Evolutionary conservation across 2,797 vertebrate genomes (phyloP).

Genomic region (Malacoctenus gilli): DNA sequence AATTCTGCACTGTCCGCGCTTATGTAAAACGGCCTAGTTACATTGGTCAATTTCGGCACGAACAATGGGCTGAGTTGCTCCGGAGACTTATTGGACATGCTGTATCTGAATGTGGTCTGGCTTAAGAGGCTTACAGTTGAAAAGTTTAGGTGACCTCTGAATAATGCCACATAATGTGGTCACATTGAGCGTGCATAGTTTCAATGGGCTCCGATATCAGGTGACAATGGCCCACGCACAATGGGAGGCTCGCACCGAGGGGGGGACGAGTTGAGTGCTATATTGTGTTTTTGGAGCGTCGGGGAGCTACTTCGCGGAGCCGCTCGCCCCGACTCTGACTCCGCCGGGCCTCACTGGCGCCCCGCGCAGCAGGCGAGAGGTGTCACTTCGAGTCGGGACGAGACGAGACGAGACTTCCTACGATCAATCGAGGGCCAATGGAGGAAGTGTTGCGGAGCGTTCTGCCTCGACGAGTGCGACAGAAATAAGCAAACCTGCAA

Average conservation of each 20-base stretch:
- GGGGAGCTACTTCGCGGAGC: no score
- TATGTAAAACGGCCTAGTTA: slow-evolving; percentile 80
- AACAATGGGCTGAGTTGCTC: slow-evolving; percentile 81
- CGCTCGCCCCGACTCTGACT: no score
- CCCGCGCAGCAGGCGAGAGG: neutral
- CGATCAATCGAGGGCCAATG: neutral
- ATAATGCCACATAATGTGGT: slow-evolving; percentile 76
- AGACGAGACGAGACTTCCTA: neutral
- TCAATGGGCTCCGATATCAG: slow-evolving; percentile 69
- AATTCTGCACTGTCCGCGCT: slow-evolving; percentile 72
- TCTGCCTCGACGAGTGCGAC: neutral
- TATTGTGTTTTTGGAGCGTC: slow-evolving; percentile 14
- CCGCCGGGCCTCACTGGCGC: no score
- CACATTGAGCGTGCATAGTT: slow-evolving; percentile 61
- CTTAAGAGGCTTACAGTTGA: slow-evolving; percentile 83
- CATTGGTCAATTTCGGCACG: slow-evolving; percentile 78
- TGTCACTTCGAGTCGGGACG: neutral
- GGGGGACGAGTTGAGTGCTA: slow-evolving; percentile 40
- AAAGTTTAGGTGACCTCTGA: slow-evolving; percentile 83
- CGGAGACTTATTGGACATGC: slow-evolving; percentile 78
- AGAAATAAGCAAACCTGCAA: neutral
- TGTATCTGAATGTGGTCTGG: slow-evolving; percentile 80
- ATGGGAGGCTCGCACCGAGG: slow-evolving; percentile 37
- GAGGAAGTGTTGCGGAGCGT: neutral
- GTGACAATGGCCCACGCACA: slow-evolving; percentile 61